A percentile compares a stretch with the other conserved stretches of the same genome.
Conservation (phyloP, 1,140 invertebrate species). For the Caenorhabditis latens region DNA sequence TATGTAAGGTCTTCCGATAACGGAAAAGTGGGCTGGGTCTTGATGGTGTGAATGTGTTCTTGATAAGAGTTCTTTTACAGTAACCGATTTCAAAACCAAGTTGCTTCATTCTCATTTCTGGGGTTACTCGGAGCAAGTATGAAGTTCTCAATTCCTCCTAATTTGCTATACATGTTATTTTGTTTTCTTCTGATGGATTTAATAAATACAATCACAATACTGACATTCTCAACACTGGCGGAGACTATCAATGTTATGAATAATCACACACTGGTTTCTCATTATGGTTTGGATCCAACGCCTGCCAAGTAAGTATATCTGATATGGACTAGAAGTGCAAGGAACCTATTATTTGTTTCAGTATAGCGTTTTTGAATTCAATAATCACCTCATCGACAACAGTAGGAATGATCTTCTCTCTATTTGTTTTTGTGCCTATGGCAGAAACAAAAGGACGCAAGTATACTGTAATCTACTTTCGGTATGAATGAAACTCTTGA, state of each 20-base stretch:
- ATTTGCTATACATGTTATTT: slow-evolving; percentile 15
- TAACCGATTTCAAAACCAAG: background rate
- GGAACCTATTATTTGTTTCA: background rate
- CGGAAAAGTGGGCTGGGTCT: background rate
- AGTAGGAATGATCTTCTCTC: slow-evolving; percentile 1
- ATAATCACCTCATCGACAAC: background rate
- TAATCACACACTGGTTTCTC: background rate
- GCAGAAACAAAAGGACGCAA: slow-evolving; percentile 43
- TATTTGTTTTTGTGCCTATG: background rate
- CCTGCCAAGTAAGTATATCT: background rate
- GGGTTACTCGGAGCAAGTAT: background rate
- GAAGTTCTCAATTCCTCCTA: background rate
- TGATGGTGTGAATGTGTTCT: background rate
- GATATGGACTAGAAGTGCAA: background rate
- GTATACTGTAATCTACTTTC: background rate
- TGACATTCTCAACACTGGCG: slow-evolving; percentile 7
- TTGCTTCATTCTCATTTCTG: background rate
- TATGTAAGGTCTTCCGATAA: slow-evolving; percentile 12
- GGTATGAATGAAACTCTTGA: background rate
- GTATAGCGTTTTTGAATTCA: background rate
- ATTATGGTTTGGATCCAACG: background rate
- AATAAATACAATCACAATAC: background rate
- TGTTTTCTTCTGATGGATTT: slow-evolving; percentile 10
- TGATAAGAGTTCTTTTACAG: slow-evolving; percentile 27
- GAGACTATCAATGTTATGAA: slow-evolving; percentile 26